A percentile compares a stretch with the other conserved stretches of the same genome.
Conservation (phyloP, 30 jellyfish, hydroid and myxozoan species). For the Haliclystus octoradiatus region DNA sequence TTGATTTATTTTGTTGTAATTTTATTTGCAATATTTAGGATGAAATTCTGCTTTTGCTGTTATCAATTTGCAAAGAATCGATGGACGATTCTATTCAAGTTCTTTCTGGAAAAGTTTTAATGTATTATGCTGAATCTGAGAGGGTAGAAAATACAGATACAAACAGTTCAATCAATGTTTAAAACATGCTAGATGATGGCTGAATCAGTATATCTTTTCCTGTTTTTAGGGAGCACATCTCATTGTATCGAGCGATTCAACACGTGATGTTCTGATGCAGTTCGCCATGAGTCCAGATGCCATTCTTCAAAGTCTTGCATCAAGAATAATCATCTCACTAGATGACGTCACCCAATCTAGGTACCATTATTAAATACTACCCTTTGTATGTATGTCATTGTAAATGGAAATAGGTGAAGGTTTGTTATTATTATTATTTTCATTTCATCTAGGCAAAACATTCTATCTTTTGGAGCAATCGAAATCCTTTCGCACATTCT, state of each 20-base stretch:
- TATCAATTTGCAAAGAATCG: conserved; percentile 38
- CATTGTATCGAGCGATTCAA: too few relatives aligned
- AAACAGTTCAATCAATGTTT: too few relatives aligned
- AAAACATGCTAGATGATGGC: too few relatives aligned
- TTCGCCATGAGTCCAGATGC: conserved; percentile 95
- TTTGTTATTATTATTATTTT: background rate
- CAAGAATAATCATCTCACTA: conserved; percentile 36
- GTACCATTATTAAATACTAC: background rate
- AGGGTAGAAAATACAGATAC: conserved; percentile 33
- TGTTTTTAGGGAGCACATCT: too few relatives aligned
- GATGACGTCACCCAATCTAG: background rate
- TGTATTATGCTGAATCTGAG: conserved; percentile 71
- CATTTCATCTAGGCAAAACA: conserved; percentile 45
- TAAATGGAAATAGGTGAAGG: background rate
- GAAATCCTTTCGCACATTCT: conserved; percentile 86
- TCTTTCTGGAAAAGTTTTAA: conserved; percentile 76
- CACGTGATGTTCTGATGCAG: conserved; percentile 81
- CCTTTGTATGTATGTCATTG: too few relatives aligned
- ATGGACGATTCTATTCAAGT: conserved; percentile 76
- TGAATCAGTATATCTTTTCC: too few relatives aligned
- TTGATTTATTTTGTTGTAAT: background rate
- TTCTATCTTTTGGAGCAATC: conserved; percentile 71
- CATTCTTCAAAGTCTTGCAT: conserved; percentile 80
- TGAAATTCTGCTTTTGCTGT: conserved; percentile 54
- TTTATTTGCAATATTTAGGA: conserved; percentile 31